A percentile compares a stretch with the other conserved stretches of the same genome.
Evolutionary conservation across 2,797 vertebrate genomes (phyloP).

Genomic region (Helicolenus hilgendorfi): DNA sequence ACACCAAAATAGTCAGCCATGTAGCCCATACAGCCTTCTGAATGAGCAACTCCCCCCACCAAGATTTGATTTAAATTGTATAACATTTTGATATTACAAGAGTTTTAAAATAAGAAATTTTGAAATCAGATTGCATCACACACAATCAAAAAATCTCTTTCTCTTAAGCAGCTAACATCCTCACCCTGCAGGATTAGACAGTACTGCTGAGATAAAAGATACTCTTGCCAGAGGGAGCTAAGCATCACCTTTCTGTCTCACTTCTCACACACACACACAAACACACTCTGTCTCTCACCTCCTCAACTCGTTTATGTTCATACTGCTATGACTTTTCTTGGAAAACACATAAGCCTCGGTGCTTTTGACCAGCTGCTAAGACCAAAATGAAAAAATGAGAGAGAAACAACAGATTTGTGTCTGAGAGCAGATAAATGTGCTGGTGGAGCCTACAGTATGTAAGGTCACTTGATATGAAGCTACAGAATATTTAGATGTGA

Average conservation of each 20-base stretch:
- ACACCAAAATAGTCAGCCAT: not conserved
- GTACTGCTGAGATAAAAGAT: slow-evolving; percentile 5
- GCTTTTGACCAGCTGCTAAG: slow-evolving; percentile 13
- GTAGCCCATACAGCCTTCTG: not conserved
- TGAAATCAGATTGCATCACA: slow-evolving; percentile 11
- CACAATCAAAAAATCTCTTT: not conserved
- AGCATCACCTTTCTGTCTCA: slow-evolving; percentile 27
- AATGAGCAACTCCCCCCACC: not conserved
- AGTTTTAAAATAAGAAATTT: not conserved
- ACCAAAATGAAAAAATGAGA: not conserved
- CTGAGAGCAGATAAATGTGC: not conserved
- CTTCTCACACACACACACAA: not conserved
- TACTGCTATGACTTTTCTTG: slow-evolving; percentile 8
- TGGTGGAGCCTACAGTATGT: not conserved
- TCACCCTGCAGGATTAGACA: slow-evolving; percentile 38
- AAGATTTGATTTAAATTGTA: not conserved
- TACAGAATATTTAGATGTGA: not conserved
- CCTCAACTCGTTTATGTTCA: slow-evolving; percentile 4
- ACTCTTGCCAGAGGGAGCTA: slow-evolving; percentile 1
- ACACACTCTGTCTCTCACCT: not conserved
- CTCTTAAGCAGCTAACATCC: slow-evolving; percentile 9
- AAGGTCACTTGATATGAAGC: not conserved
- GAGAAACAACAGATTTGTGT: not conserved
- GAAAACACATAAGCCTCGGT: slow-evolving; percentile 18
- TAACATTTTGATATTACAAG: not conserved